Evolutionary conservation across 1,140 invertebrate genomes (phyloP).

Genomic region (Apolygus lucorum): DNA sequence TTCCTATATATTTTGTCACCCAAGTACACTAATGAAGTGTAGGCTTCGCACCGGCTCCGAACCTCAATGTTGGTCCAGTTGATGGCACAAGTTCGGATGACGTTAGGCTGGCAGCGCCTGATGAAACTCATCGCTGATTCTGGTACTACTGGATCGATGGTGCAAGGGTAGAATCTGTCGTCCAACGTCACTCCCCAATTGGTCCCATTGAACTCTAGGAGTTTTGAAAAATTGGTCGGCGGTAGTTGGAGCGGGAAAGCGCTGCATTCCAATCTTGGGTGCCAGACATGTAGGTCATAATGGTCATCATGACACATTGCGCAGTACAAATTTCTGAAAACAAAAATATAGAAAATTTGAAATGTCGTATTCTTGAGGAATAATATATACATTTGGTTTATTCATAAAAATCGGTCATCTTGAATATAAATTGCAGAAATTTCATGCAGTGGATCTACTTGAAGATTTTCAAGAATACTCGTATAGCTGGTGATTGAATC

Average conservation of each 20-base stretch:
- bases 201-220: slow-evolving; percentile 16
- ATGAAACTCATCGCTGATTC: slow-evolving; percentile 26
- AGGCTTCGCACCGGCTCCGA: slow-evolving; percentile 37
- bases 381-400: too few species aligned
- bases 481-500: too few species aligned
- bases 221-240: slow-evolving; percentile 24
- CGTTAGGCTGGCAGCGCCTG: slow-evolving; percentile 34
- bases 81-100: slow-evolving; percentile 36
- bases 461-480: too few species aligned
- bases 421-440: too few species aligned
- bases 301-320: slow-evolving; percentile 46
- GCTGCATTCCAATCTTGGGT: slow-evolving; percentile 41
- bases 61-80: slow-evolving; percentile 39
- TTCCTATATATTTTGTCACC: slow-evolving; percentile 44
- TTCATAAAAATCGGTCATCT: too few species aligned
- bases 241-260: slow-evolving; percentile 31
- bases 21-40: slow-evolving; percentile 42
- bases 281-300: slow-evolving; percentile 38
- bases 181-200: slow-evolving; percentile 30
- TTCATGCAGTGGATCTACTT: too few species aligned
- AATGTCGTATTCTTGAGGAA: too few species aligned
- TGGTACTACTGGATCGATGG: slow-evolving; percentile 34
- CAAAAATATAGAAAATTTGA: too few species aligned
- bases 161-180: slow-evolving; percentile 29
- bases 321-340: slow-evolving; percentile 44